These are phyloP conservation scores for Perca fluviatilis DNA, from an alignment of 2,113 vertebrate genomes.

Conservation along the genomic window DNA sequence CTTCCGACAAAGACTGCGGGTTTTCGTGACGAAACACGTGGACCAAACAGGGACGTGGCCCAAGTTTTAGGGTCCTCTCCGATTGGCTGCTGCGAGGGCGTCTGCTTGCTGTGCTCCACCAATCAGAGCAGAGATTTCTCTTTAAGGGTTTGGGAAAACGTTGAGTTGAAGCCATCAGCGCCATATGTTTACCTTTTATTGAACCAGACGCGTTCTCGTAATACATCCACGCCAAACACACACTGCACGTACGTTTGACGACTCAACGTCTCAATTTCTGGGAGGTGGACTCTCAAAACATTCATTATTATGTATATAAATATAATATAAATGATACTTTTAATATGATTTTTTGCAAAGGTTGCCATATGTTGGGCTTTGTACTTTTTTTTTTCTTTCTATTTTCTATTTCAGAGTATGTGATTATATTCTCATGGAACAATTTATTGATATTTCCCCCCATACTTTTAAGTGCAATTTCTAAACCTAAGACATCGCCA, in stretches of 20 bases:
- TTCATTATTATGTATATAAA: neutral
- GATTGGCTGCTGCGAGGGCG: slow-evolving; percentile 82
- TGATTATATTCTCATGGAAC: too few relatives aligned
- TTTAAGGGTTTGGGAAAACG: slow-evolving; percentile 5
- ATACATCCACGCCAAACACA: neutral
- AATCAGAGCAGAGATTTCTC: slow-evolving; percentile 50
- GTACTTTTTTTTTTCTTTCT: too few relatives aligned
- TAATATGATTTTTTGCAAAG: neutral
- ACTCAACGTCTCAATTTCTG: neutral
- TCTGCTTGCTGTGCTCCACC: slow-evolving; percentile 15
- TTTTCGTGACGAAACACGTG: slow-evolving; percentile 46
- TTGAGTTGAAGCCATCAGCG: neutral
- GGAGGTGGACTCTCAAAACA: accelerated
- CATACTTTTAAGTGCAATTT: too few relatives aligned
- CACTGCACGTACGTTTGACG: neutral
- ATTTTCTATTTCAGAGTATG: too few relatives aligned
- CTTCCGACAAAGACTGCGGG: neutral
- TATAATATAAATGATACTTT: neutral
- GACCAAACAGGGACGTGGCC: neutral
- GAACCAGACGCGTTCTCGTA: neutral
- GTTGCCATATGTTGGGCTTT: neutral
- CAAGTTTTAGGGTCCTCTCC: neutral
- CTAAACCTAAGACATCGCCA: too few relatives aligned
- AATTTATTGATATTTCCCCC: neutral
- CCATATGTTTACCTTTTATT: slow-evolving; percentile 56